Evolutionary conservation across 2,888 invertebrate genomes (phyloP), one percentile per base, ranked within the genome.

Genomic region (Eustalomyia histrio): DNA sequence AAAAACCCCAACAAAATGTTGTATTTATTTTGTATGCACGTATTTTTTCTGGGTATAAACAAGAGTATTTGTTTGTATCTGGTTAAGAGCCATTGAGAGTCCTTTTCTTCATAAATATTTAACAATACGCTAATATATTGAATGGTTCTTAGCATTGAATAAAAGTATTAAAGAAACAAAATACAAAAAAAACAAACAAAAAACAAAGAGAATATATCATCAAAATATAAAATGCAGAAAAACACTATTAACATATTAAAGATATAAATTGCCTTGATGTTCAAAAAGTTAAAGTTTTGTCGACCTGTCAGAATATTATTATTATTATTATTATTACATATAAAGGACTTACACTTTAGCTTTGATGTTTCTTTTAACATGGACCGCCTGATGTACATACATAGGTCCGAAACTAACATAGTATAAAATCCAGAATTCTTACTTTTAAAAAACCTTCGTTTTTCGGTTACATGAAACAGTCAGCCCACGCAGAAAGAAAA

Each of bases 91-190:
- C 67, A 76, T 81, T 74, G 58, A 78, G 63, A 58, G 74, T 75
- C 74, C 74, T 75, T 75, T 75, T 60, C 35, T 72, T 76, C 73
- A 81, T 78, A 81, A 81, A 81, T 81, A 78, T 81, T 78, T 81
- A 81, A 81, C 78, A 81, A 78, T 63, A 39, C 81, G 55, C 74
- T 71, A 74, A 81, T 75, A 75, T 63, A 81, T 78, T 75, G 78
- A 75, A 71, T 78, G 67, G 78, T 61, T 75, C 52, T 81, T 58
- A 72, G 71, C 65, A 71, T 72, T 71, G 61, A 75, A 63, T 71
- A 75, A 81, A 78, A 71, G 35, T 74, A 63, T 81, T 71, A 68
- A 47, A 71, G 57, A 50, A 61, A 33, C 61, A 29, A 53, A 12
- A 47, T 29, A 16, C 17, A 12, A 24, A 63, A 60, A 80, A 74